A percentile compares a stretch with the other conserved stretches of the same genome.
phyloP scores from a whole-genome alignment of 2,888 invertebrate genomes.

The Agrotis clavis region DNA sequence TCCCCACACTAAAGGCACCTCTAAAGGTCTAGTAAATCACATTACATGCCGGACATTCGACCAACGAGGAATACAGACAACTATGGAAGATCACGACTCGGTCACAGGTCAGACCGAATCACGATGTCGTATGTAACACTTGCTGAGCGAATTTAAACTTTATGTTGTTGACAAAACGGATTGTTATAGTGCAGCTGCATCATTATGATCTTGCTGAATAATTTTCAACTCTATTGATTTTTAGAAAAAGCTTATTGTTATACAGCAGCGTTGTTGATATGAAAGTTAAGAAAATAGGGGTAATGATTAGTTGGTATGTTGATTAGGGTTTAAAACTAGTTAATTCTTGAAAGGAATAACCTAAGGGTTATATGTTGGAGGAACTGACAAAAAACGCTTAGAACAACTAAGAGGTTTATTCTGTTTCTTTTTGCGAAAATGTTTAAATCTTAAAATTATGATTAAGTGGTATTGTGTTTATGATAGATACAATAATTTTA shows the following conservation, averaged over 20 bases:
- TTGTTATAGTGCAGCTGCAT: constrained; percentile 17
- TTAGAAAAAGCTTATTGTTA: neutral
- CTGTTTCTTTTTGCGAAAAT: constrained; percentile 7
- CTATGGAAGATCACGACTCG: constrained; percentile 67
- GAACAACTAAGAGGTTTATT: constrained; percentile 41
- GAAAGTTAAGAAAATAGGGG: constrained; percentile 43
- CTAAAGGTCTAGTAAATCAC: constrained; percentile 56
- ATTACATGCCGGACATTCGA: constrained; percentile 57
- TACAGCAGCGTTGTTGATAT: neutral
- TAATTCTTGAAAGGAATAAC: constrained; percentile 16
- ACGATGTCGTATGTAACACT: constrained; percentile 62
- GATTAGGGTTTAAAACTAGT: constrained; percentile 28
- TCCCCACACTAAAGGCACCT: constrained; percentile 14
- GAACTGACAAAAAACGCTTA: constrained; percentile 40
- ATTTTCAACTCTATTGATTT: constrained; percentile 33
- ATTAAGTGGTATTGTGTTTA: too few species aligned
- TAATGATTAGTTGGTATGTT: constrained; percentile 29
- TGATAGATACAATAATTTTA: too few species aligned
- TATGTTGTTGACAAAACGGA: neutral
- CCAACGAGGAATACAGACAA: constrained; percentile 54
- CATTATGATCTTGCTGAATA: constrained; percentile 55
- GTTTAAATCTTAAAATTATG: too few species aligned
- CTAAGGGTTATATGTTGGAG: constrained; percentile 34
- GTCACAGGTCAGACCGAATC: constrained; percentile 64
- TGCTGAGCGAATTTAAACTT: constrained; percentile 30